phyloP scores from a whole-genome alignment of 1,140 invertebrate genomes.

The Tyrophagus putrescentiae region DNA sequence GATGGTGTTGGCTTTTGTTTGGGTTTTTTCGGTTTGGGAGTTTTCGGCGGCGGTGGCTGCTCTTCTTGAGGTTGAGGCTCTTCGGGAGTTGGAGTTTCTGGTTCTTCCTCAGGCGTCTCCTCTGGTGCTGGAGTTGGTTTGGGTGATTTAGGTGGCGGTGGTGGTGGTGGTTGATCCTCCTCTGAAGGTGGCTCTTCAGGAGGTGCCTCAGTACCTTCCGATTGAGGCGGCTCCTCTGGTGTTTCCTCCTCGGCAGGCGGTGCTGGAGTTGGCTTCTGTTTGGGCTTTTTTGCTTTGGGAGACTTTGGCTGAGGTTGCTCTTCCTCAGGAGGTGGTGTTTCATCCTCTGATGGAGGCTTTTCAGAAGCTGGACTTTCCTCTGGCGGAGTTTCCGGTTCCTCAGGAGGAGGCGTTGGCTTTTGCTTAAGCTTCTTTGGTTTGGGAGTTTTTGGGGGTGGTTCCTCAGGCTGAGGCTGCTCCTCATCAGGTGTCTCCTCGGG shows the following conservation, averaged over 20 bases:
- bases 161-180: conserved; percentile 8
- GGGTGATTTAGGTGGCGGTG: neutral
- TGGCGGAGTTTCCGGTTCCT: neutral
- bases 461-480: neutral
- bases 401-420: neutral
- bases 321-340: neutral
- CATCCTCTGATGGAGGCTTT: neutral
- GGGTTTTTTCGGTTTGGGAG: neutral
- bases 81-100: neutral
- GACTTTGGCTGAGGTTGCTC: neutral
- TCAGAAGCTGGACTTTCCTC: neutral
- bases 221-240: neutral
- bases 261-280: neutral
- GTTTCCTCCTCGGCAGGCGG: neutral
- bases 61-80: neutral
- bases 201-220: no score
- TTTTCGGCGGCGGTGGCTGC: neutral
- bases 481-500: neutral
- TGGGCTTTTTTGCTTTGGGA: neutral
- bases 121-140: neutral
- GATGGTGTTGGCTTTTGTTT: neutral
- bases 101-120: neutral
- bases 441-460: neutral
- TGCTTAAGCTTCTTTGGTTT: neutral
- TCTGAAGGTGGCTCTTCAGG: neutral